Evolutionary conservation across 2,888 invertebrate species (phyloP).

Genomic region (Drosophila hamatofila): DNA sequence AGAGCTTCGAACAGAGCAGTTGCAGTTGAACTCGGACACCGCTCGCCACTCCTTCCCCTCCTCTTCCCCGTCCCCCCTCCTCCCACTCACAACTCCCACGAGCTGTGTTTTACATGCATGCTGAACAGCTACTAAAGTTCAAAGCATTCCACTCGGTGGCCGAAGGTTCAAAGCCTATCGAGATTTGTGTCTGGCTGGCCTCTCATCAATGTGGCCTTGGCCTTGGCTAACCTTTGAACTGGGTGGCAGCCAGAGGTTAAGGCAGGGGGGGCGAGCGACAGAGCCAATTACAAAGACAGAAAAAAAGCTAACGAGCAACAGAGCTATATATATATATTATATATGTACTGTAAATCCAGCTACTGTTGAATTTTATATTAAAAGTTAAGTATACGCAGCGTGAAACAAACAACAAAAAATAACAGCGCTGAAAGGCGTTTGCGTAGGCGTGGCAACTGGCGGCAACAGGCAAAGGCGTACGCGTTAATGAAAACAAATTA

Average conservation of each 20-base stretch:
- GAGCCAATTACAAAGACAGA: slow-evolving; percentile 35
- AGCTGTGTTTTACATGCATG: slow-evolving; percentile 26
- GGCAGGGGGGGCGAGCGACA: neutral
- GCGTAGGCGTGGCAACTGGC: slow-evolving; percentile 1
- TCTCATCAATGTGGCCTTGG: slow-evolving; percentile 44
- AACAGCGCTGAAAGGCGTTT: neutral
- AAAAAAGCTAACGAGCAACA: neutral
- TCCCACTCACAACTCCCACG: neutral
- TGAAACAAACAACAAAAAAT: neutral
- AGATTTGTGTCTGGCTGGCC: slow-evolving; percentile 34
- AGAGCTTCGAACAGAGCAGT: slow-evolving; percentile 17
- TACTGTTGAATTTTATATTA: slow-evolving; percentile 51
- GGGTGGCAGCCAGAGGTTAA: neutral
- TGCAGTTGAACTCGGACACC: slow-evolving; percentile 21
- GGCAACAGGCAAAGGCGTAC: slow-evolving; percentile 27
- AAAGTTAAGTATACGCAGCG: slow-evolving; percentile 58
- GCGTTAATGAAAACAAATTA: slow-evolving; percentile 75
- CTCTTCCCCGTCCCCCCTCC: too few species aligned
- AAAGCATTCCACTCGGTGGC: slow-evolving; percentile 28
- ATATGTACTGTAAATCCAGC: slow-evolving; percentile 26
- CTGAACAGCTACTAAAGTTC: slow-evolving; percentile 49
- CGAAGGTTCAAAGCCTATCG: slow-evolving; percentile 11
- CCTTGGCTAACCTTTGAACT: slow-evolving; percentile 67
- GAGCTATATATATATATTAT: neutral
- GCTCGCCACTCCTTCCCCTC: too few species aligned